Evolutionary conservation across 1,140 invertebrate genomes (phyloP).

Genomic region (Bradysia coprophila): DNA sequence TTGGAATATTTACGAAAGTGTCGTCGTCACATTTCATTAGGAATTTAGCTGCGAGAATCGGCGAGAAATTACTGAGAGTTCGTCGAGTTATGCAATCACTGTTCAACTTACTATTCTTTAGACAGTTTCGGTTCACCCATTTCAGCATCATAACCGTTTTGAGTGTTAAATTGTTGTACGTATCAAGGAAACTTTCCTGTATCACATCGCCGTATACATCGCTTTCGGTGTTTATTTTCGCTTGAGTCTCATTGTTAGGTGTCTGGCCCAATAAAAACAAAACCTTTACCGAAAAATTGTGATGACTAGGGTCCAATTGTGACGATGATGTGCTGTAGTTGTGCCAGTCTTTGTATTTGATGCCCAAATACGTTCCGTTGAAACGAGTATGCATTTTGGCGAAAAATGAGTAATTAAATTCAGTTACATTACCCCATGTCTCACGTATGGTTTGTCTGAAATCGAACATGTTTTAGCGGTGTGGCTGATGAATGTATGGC

Average conservation of each 20-base stretch:
- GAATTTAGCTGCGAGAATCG: slow-evolving; percentile 31
- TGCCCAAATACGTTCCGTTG: slow-evolving; percentile 12
- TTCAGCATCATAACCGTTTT: slow-evolving; percentile 77
- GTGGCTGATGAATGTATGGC: neutral
- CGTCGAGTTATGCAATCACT: neutral
- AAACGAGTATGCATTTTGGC: slow-evolving; percentile 14
- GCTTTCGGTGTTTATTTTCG: slow-evolving; percentile 12
- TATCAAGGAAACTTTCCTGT: slow-evolving; percentile 74
- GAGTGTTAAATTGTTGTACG: slow-evolving; percentile 82
- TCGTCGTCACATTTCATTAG: slow-evolving; percentile 74
- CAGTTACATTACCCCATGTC: slow-evolving; percentile 50
- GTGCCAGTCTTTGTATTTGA: slow-evolving; percentile 11
- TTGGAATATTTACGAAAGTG: slow-evolving; percentile 59
- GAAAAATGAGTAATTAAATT: slow-evolving; percentile 31
- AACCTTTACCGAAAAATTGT: slow-evolving; percentile 9
- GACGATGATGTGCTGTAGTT: slow-evolving; percentile 20
- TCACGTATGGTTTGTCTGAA: slow-evolving; percentile 47
- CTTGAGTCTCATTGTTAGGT: slow-evolving; percentile 9
- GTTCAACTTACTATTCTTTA: slow-evolving; percentile 15
- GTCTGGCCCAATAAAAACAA: slow-evolving; percentile 16
- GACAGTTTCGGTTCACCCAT: slow-evolving; percentile 49
- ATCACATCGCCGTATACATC: slow-evolving; percentile 52
- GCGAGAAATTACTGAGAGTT: neutral
- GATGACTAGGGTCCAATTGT: slow-evolving; percentile 5
- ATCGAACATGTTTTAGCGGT: neutral